phyloP scores from a whole-genome alignment of 2,113 vertebrate genomes.

The Elephantulus edwardii region DNA sequence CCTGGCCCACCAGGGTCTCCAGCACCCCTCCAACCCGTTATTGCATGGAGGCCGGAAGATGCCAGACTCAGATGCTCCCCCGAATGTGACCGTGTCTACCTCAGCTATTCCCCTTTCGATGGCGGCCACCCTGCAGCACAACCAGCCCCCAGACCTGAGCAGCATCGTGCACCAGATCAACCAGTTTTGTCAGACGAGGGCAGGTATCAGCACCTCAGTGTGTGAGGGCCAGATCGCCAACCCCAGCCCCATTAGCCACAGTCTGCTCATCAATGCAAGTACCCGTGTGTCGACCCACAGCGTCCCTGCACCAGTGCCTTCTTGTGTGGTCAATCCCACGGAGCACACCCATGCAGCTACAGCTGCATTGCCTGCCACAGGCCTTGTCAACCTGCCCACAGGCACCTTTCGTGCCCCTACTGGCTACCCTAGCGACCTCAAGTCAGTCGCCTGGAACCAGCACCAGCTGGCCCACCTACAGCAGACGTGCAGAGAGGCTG shows the following conservation, averaged over 20 bases:
- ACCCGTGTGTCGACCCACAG: slow-evolving; percentile 95
- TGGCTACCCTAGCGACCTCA: slow-evolving; percentile 92
- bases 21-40: slow-evolving; percentile 85
- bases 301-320: slow-evolving; percentile 86
- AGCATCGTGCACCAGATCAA: slow-evolving; percentile 99
- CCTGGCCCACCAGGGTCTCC: slow-evolving; percentile 84
- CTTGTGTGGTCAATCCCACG: slow-evolving; percentile 92
- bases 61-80: slow-evolving; percentile 95
- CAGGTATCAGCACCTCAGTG: slow-evolving; percentile 93
- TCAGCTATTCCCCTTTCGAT: slow-evolving; percentile 99
- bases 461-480: slow-evolving; percentile 94
- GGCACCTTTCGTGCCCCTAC: slow-evolving; percentile 91
- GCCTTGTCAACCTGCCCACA: slow-evolving; percentile 86
- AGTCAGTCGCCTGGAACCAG: slow-evolving; percentile 95
- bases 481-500: slow-evolving; percentile 91
- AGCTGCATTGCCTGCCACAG: slow-evolving; percentile 83
- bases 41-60: slow-evolving; percentile 94
- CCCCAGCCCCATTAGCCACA: slow-evolving; percentile 98
- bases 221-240: slow-evolving; percentile 99
- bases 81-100: slow-evolving; percentile 99
- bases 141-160: slow-evolving; percentile 94
- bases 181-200: slow-evolving; percentile 98
- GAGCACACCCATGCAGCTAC: slow-evolving; percentile 89
- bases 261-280: slow-evolving; percentile 98
- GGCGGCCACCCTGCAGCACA: slow-evolving; percentile 95